phyloP scores from a whole-genome alignment of 35 echinoderm and acorn worm genomes.

The Heliocidaris tuberculata region DNA sequence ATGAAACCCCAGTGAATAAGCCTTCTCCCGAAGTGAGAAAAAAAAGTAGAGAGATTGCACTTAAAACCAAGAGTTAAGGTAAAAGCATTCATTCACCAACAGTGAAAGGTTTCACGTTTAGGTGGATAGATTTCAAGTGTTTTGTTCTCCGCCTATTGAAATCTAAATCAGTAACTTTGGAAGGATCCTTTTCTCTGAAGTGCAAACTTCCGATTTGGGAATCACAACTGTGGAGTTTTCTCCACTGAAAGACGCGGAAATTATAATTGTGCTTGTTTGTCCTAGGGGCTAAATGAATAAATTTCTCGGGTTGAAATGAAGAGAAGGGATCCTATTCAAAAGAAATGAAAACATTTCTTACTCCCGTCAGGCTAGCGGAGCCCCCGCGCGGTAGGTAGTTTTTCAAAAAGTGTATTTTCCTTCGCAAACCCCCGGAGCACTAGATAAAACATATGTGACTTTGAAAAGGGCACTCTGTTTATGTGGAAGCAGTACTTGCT shows the following conservation, averaged over 20 bases:
- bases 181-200: slow-evolving; percentile 3
- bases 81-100: neutral
- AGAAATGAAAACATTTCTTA: slow-evolving; percentile 13
- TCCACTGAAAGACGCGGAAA: neutral
- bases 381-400: neutral
- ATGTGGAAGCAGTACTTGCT: neutral
- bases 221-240: neutral
- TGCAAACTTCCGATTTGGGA: slow-evolving; percentile 14
- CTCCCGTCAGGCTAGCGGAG: neutral
- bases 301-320: neutral
- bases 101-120: neutral
- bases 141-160: neutral
- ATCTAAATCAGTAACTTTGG: neutral
- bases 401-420: neutral
- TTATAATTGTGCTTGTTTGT: slow-evolving; percentile 2
- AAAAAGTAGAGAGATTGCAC: neutral
- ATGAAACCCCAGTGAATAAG: neutral
- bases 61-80: neutral
- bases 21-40: neutral
- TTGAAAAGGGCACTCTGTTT: neutral
- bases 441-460: slow-evolving; percentile 3
- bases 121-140: neutral
- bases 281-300: neutral
- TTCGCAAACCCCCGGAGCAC: neutral
- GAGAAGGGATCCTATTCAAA: neutral